phyloP scores from a whole-genome alignment of 2,888 invertebrate species.

The Crematogaster levior region DNA sequence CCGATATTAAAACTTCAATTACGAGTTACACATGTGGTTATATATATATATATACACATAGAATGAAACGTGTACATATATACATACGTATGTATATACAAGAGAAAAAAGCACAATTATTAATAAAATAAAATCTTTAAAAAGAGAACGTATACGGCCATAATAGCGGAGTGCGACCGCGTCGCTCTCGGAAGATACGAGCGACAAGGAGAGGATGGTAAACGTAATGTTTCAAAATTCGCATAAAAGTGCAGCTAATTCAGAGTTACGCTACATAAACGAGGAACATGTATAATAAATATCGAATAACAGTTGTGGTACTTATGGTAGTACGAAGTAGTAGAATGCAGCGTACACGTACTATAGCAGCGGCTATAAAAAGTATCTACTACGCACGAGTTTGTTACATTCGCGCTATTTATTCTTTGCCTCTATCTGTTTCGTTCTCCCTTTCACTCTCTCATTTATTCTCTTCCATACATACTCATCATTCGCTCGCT shows the following conservation, averaged over 20 bases:
- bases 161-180: neutral
- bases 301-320: constrained; percentile 78
- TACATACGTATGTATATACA: neutral
- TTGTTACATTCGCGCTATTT: constrained; percentile 71
- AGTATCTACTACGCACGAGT: constrained; percentile 75
- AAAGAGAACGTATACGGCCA: neutral
- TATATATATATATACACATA: neutral
- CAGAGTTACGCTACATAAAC: constrained; percentile 77
- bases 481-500: constrained; percentile 34
- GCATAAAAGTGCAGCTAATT: constrained; percentile 36
- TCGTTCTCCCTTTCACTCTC: constrained; percentile 41
- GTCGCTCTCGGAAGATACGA: constrained; percentile 18
- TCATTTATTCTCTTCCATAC: neutral
- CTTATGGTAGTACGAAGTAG: constrained; percentile 80
- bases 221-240: neutral
- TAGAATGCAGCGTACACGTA: constrained; percentile 81
- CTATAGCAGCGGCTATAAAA: constrained; percentile 77
- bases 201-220: constrained; percentile 16
- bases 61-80: too few relatives aligned
- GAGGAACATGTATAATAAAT: constrained; percentile 83
- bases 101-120: neutral
- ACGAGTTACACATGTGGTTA: too few relatives aligned
- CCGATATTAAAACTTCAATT: too few relatives aligned
- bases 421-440: constrained; percentile 34
- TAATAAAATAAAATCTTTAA: constrained; percentile 8